These are phyloP conservation scores for Sminthopsis crassicaudata DNA, from an alignment of 2,113 vertebrate species.

Conservation along the genomic window DNA sequence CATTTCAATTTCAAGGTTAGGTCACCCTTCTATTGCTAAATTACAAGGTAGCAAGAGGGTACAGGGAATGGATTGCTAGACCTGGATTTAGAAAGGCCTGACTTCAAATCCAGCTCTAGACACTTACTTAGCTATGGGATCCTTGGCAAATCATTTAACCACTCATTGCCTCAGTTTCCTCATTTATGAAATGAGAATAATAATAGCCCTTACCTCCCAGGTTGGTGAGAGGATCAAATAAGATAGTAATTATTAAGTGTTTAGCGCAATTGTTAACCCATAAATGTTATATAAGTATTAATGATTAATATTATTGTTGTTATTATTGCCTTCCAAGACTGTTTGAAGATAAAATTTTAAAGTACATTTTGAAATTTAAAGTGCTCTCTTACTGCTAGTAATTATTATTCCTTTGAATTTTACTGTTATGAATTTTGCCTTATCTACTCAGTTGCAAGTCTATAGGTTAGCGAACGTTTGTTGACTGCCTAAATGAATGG, in stretches of 20 bases:
- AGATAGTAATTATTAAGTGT: not conserved
- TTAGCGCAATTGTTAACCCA: not conserved
- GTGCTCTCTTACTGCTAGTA: not conserved
- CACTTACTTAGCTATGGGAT: not conserved
- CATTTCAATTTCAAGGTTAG: not conserved
- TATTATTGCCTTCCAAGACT: not conserved
- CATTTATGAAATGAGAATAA: not conserved
- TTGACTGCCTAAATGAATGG: not conserved
- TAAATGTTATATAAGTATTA: not conserved
- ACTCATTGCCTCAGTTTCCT: not conserved
- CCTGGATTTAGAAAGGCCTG: not conserved
- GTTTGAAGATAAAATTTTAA: not conserved
- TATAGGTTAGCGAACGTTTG: not conserved
- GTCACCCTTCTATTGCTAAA: not conserved
- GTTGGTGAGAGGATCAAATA: not conserved
- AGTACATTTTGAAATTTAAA: not conserved
- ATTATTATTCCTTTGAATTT: not conserved
- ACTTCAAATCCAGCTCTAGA: not conserved
- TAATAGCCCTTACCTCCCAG: not conserved
- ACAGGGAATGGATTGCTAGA: not conserved
- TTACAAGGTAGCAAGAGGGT: not conserved
- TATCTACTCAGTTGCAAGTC: not conserved
- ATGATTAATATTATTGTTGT: not conserved
- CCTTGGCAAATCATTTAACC: not conserved
- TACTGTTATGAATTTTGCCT: not conserved